Percentiles rank a stretch among this genome's conserved stretches.
phyloP scores from a whole-genome alignment of 2,888 invertebrate species.

The Antitype chi region DNA sequence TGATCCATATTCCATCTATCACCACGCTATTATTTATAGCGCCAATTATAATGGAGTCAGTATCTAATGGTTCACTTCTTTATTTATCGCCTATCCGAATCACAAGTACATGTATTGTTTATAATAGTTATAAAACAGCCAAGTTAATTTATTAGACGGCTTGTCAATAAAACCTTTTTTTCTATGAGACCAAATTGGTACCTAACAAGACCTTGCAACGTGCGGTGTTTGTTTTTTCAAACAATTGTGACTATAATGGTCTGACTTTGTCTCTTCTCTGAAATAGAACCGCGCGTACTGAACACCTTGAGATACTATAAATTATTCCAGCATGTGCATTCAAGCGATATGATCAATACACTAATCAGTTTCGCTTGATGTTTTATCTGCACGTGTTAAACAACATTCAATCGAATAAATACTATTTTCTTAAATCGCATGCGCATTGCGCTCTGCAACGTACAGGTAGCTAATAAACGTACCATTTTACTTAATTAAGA shows the following conservation, averaged over 20 bases:
- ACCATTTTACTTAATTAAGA: conserved; percentile 59
- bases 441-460: conserved; percentile 9
- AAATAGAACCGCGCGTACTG: conserved; percentile 15
- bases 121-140: conserved; percentile 43
- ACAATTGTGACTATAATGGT: conserved; percentile 10
- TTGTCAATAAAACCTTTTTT: conserved; percentile 47
- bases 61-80: conserved; percentile 64
- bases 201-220: conserved; percentile 1
- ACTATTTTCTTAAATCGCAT: conserved; percentile 35
- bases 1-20: conserved; percentile 78
- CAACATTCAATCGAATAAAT: conserved; percentile 40
- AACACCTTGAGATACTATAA: conserved; percentile 62
- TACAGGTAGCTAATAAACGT: conserved; percentile 26
- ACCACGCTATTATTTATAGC: conserved; percentile 77
- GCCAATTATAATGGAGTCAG: conserved; percentile 71
- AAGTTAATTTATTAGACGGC: conserved; percentile 30
- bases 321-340: conserved; percentile 52
- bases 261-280: conserved; percentile 48
- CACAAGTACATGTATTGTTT: conserved; percentile 44
- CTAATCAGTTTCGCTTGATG: conserved; percentile 57
- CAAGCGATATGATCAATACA: conserved; percentile 56
- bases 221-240: conserved; percentile 17
- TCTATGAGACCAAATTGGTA: conserved; percentile 17
- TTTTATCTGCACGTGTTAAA: conserved; percentile 35
- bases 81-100: conserved; percentile 59